These are phyloP conservation scores for Leptinotarsa juncta DNA, from an alignment of 2,888 invertebrate genomes.

Conservation along the genomic window DNA sequence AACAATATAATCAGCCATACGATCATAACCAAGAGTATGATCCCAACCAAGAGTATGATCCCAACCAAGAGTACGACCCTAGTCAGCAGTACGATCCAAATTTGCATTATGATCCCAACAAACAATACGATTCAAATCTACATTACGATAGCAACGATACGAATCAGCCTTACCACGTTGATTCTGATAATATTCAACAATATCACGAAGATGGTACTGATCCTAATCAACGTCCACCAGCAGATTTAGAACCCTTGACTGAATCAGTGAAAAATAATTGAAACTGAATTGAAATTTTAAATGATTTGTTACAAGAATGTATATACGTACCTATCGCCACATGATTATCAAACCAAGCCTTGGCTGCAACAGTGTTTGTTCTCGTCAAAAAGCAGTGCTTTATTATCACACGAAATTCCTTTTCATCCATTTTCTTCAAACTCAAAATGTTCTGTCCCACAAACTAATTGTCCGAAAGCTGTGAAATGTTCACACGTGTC, in stretches of 20 bases:
- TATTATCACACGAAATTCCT: no score
- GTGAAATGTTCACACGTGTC: no score
- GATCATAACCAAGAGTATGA: constrained; percentile 58
- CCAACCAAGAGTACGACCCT: constrained; percentile 49
- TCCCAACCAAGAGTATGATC: constrained; percentile 48
- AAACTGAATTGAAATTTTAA: background rate
- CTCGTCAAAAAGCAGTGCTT: no score
- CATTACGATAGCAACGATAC: constrained; percentile 43
- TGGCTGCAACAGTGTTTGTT: no score
- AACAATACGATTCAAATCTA: constrained; percentile 44
- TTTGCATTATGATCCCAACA: constrained; percentile 45
- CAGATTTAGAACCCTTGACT: background rate
- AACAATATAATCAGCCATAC: constrained; percentile 47
- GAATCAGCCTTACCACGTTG: constrained; percentile 42
- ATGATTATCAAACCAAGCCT: no score
- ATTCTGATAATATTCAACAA: constrained; percentile 42
- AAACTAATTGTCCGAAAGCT: no score
- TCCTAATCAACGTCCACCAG: constrained; percentile 54
- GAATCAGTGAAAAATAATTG: background rate
- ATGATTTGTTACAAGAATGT: background rate
- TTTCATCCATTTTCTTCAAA: no score
- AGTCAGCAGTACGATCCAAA: constrained; percentile 56
- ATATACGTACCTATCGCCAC: no score
- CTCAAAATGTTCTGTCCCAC: no score
- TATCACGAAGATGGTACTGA: constrained; percentile 21